Conservation (phyloP, 1,140 invertebrate genomes). For the Lordiphosa mommai region DNA sequence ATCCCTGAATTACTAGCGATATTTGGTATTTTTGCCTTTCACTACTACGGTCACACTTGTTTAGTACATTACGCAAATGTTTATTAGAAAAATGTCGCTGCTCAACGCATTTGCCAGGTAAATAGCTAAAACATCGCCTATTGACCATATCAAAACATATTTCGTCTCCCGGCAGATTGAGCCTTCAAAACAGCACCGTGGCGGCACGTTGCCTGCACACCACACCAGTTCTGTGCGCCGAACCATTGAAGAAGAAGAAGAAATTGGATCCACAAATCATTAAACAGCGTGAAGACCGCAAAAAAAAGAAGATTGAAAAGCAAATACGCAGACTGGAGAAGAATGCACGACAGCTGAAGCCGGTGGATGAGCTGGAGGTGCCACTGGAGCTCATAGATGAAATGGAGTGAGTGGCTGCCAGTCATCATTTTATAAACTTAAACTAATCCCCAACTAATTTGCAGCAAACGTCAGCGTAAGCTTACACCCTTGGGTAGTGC, state of each 20-base stretch:
- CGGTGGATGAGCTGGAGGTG: slow-evolving; percentile 89
- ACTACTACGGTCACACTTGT: background rate
- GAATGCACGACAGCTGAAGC: slow-evolving; percentile 88
- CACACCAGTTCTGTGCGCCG: slow-evolving; percentile 80
- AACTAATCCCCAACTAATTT: too few relatives aligned
- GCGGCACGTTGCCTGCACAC: slow-evolving; percentile 52
- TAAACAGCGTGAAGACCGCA: slow-evolving; percentile 88
- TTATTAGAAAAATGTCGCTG: slow-evolving; percentile 57
- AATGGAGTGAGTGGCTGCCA: slow-evolving; percentile 81
- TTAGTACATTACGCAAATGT: slow-evolving; percentile 38
- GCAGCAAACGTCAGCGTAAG: slow-evolving; percentile 81
- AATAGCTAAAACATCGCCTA: background rate
- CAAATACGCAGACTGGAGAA: slow-evolving; percentile 89
- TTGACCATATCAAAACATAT: too few relatives aligned
- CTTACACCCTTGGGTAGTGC: slow-evolving; percentile 79
- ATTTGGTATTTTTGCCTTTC: background rate
- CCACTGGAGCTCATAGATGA: slow-evolving; percentile 85
- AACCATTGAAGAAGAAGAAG: slow-evolving; percentile 94
- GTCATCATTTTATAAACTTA: background rate
- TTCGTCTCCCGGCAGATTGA: slow-evolving; percentile 25
- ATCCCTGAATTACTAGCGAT: background rate
- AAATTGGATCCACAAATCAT: slow-evolving; percentile 89
- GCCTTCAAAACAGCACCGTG: slow-evolving; percentile 21
- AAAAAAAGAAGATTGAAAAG: slow-evolving; percentile 90
- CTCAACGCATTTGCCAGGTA: slow-evolving; percentile 44